A percentile compares a stretch with the other conserved stretches of the same genome.
Evolutionary conservation across 2,797 vertebrate genomes (phyloP).

Genomic region (Leontopithecus rosalia): DNA sequence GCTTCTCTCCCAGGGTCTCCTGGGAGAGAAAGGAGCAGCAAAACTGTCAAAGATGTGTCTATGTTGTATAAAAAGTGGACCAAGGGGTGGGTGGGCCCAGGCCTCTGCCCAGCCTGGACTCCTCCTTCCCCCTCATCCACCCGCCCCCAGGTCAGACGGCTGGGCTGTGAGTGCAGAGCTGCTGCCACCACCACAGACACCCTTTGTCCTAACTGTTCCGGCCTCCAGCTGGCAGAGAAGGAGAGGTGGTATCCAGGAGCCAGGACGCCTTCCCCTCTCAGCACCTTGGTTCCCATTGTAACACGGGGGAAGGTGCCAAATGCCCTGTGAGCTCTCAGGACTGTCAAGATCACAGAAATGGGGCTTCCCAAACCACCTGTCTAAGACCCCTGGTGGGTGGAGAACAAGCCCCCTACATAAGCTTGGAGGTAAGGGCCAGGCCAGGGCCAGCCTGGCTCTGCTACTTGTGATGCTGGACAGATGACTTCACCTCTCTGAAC

Average conservation of each 20-base stretch:
- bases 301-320: not conserved
- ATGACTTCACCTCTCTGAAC: not conserved
- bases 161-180: not conserved
- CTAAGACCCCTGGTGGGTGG: not conserved
- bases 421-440: not conserved
- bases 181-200: not conserved
- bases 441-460: not conserved
- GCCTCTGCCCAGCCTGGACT: not conserved
- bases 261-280: not conserved
- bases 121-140: not conserved
- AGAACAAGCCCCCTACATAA: not conserved
- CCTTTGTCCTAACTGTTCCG: not conserved
- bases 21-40: not conserved
- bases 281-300: not conserved
- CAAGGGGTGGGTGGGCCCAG: not conserved
- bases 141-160: not conserved
- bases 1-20: not conserved
- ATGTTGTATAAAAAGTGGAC: not conserved
- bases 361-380: not conserved
- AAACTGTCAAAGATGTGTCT: not conserved
- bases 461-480: not conserved
- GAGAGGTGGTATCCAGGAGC: not conserved
- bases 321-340: not conserved
- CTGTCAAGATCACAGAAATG: not conserved
- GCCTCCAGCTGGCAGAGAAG: not conserved